A percentile compares a stretch with the other conserved stretches of the same genome.
Evolutionary conservation across 2,797 vertebrate species (phyloP).

Genomic region (Heterohyrax brucei): DNA sequence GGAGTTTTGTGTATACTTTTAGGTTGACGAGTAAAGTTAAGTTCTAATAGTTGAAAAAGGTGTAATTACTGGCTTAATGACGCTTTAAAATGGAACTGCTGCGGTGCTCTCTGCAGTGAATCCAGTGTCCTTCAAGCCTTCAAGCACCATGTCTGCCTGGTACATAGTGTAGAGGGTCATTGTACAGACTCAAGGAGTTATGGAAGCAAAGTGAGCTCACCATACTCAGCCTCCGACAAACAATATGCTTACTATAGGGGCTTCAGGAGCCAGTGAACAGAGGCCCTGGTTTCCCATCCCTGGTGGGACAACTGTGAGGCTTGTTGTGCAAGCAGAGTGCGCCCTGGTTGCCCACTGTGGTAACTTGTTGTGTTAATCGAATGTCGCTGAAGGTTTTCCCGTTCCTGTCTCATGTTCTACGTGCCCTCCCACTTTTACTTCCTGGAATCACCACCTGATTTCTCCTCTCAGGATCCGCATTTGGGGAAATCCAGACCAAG

Average conservation of each 20-base stretch:
- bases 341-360: not conserved
- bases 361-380: not conserved
- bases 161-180: not conserved
- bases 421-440: too few relatives aligned
- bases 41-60: conserved; percentile 63
- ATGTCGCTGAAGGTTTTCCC: not conserved
- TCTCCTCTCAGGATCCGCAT: not conserved
- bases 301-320: not conserved
- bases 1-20: conserved; percentile 17
- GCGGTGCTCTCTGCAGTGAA: not conserved
- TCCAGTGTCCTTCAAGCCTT: not conserved
- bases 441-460: not conserved
- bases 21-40: conserved; percentile 34
- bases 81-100: conserved; percentile 27
- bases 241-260: not conserved
- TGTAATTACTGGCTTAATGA: not conserved
- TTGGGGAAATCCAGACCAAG: not conserved
- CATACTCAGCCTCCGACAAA: not conserved
- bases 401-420: not conserved
- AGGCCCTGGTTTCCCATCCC: not conserved
- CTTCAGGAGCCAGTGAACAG: not conserved
- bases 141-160: not conserved
- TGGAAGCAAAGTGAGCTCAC: not conserved
- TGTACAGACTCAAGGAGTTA: not conserved
- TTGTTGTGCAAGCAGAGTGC: not conserved